Evolutionary conservation across 2,113 vertebrate genomes (phyloP), one percentile per base, ranked within the genome.

Genomic region (Spea bombifrons): DNA sequence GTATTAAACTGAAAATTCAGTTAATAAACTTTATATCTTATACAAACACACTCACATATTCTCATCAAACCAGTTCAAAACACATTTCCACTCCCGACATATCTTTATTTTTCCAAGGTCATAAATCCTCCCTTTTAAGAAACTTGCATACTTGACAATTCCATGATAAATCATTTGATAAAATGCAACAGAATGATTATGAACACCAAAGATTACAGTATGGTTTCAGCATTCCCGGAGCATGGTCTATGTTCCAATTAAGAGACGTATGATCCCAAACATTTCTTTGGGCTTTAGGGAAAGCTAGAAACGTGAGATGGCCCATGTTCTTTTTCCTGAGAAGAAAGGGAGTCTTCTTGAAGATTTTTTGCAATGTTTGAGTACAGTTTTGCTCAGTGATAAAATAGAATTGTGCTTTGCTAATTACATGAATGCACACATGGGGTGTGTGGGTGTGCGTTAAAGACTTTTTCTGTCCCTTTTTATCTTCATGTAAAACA

Each of bases 101-200:
- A 47, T 46, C 8, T 16, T 16, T 49, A 48, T 74, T 74, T 63
- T 61, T 3, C 57, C 9, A 4, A 30, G n/a, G 5, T 64, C 45
- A 74, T 74, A 64, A 64, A 48, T 74, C 45, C 46, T 74, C 59
- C 72, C 45, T 49, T 64, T 75, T 4, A 82, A 72, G 53, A 70
- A 67, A 83, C 71, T 3, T 75, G 83, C 13, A 82, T 82, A 16
- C 78, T 87, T 83, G 64, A 86, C 79, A 88, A 75, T 73, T 81
- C 65, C 64, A 82, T 70, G 80, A 52, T 72, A 76, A 71, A 72
- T 77, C 83, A 71, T 74, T 74, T 57, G 83, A 82, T 44, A 67
- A 81, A 84, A 74, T 8, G 72, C 43, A 64, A 48, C 44, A 74
- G n/a, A 45, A 4, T 61, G 53, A 73, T 73, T 59, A 61, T 16